phyloP scores from a whole-genome alignment of 2,797 vertebrate species.

The Schizopygopsis malacanthus region DNA sequence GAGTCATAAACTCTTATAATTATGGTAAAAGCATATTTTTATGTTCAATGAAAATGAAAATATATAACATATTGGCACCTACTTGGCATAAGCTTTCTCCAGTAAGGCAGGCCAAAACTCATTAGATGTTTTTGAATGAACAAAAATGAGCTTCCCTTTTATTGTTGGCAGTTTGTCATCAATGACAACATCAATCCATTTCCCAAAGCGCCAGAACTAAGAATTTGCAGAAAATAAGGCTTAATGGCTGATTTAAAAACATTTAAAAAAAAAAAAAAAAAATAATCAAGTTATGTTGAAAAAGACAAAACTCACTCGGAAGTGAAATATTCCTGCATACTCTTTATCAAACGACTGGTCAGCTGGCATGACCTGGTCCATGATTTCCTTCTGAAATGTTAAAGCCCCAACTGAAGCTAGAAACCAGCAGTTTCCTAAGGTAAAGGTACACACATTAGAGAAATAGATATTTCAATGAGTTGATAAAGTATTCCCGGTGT shows the following conservation, averaged over 20 bases:
- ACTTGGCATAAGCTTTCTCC: slow-evolving; percentile 93
- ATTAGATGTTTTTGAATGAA: slow-evolving; percentile 78
- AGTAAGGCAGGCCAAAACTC: slow-evolving; percentile 90
- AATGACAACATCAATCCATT: slow-evolving; percentile 78
- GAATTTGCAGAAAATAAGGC: neutral
- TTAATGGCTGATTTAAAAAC: neutral
- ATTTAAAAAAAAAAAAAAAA: no score
- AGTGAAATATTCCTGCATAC: slow-evolving; percentile 79
- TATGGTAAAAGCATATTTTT: neutral
- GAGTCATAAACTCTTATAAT: neutral
- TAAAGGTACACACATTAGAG: neutral
- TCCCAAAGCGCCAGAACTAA: slow-evolving; percentile 81
- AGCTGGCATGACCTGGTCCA: slow-evolving; percentile 67
- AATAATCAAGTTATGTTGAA: neutral
- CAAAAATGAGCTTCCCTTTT: slow-evolving; percentile 75
- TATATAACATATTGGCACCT: slow-evolving; percentile 61
- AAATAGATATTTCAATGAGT: neutral
- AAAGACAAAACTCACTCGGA: slow-evolving; percentile 69
- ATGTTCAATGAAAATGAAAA: neutral
- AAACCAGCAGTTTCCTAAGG: slow-evolving; percentile 81
- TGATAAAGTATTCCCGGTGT: no score
- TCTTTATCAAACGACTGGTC: slow-evolving; percentile 67
- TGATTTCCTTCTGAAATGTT: slow-evolving; percentile 70
- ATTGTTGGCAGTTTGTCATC: slow-evolving; percentile 81
- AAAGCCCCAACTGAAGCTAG: slow-evolving; percentile 77